Percentiles rank a stretch among this genome's conserved stretches.
phyloP scores from a whole-genome alignment of 2,888 invertebrate genomes.

The Platerodrilus igneus region DNA sequence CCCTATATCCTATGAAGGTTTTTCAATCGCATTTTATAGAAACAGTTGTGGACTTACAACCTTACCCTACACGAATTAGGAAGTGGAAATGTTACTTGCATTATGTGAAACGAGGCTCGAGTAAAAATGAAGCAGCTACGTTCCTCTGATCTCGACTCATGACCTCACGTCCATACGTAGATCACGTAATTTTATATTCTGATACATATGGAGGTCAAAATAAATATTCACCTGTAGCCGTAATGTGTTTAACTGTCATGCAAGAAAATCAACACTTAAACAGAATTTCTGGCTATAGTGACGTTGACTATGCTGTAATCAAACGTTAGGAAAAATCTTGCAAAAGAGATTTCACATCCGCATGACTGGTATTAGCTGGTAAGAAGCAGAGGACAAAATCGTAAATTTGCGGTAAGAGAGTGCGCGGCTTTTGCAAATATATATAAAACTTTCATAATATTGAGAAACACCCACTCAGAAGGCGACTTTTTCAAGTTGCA shows the following conservation, averaged over 20 bases:
- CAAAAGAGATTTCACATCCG: conserved; percentile 6
- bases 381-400: no score
- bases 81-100: neutral
- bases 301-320: neutral
- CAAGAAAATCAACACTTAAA: neutral
- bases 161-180: neutral
- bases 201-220: no score
- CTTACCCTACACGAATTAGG: neutral
- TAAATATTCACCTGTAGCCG: conserved; percentile 1
- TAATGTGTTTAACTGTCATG: neutral
- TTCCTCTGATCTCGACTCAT: neutral
- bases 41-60: conserved; percentile 3
- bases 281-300: no score
- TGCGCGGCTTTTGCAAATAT: neutral
- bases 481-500: conserved; percentile 6
- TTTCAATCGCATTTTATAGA: no score
- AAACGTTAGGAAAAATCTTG: conserved; percentile 7
- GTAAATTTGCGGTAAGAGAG: no score
- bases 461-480: conserved; percentile 5
- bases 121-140: no score
- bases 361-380: conserved; percentile 4
- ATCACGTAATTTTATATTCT: neutral
- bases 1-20: no score
- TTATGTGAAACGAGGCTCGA: no score
- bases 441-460: conserved; percentile 3